Conservation (phyloP, 1,140 invertebrate species). For the Drosophila erecta region DNA sequence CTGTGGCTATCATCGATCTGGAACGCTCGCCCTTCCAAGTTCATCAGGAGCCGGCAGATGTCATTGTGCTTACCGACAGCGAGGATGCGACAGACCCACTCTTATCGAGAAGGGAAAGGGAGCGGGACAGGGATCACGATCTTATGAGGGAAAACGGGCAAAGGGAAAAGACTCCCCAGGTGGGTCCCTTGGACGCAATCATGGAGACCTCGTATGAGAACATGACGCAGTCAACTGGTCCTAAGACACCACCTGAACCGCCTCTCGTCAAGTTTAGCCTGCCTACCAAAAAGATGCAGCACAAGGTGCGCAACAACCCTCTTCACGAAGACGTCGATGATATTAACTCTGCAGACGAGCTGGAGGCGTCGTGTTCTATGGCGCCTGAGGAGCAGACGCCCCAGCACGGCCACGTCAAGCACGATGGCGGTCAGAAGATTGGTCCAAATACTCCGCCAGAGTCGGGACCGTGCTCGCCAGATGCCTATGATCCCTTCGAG, state of each 20-base stretch:
- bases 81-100: slow-evolving; percentile 86
- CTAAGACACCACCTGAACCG: slow-evolving; percentile 91
- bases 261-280: slow-evolving; percentile 89
- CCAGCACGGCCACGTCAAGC: slow-evolving; percentile 25
- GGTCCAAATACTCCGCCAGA: slow-evolving; percentile 85
- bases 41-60: slow-evolving; percentile 90
- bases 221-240: slow-evolving; percentile 85
- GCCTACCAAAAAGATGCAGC: slow-evolving; percentile 85
- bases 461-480: slow-evolving; percentile 85
- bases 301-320: slow-evolving; percentile 87
- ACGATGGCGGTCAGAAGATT: slow-evolving; percentile 71
- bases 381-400: slow-evolving; percentile 14
- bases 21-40: slow-evolving; percentile 93
- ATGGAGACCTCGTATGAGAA: slow-evolving; percentile 77
- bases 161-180: slow-evolving; percentile 67
- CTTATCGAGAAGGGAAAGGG: slow-evolving; percentile 18
- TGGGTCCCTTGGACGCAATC: slow-evolving; percentile 66
- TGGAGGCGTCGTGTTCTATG: slow-evolving; percentile 50
- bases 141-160: slow-evolving; percentile 59
- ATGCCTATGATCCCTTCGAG: slow-evolving; percentile 94
- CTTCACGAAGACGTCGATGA: slow-evolving; percentile 86
- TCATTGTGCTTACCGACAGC: slow-evolving; percentile 93
- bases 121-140: slow-evolving; percentile 39
- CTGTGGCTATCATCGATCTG: slow-evolving; percentile 93
- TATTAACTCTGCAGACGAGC: slow-evolving; percentile 68